A percentile compares a stretch with the other conserved stretches of the same genome.
These are phyloP conservation scores for Neopelma chrysocephalum DNA, from an alignment of 2,797 vertebrate genomes.

Conservation along the genomic window DNA sequence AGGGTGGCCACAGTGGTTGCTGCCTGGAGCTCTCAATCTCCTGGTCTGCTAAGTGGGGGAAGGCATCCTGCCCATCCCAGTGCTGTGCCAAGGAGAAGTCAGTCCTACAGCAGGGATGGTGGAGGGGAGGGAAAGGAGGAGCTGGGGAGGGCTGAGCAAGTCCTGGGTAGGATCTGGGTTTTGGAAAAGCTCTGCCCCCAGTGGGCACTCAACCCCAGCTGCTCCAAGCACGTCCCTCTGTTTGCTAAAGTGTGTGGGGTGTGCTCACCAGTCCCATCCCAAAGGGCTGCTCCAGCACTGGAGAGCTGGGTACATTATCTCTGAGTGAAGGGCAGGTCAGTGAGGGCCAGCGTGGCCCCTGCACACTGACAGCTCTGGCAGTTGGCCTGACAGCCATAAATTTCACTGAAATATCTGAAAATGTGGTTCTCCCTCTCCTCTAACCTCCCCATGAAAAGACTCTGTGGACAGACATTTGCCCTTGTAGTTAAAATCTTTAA, in stretches of 20 bases:
- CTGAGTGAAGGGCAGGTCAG: fast-evolving
- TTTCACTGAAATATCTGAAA: background rate
- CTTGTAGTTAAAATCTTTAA: slow-evolving; percentile 48
- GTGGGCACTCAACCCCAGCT: fast-evolving
- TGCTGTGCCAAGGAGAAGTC: background rate
- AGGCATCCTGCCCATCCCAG: fast-evolving
- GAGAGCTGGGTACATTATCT: background rate
- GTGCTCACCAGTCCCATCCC: background rate
- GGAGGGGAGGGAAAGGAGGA: background rate
- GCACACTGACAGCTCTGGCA: background rate
- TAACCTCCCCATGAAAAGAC: background rate
- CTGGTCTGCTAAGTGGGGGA: background rate
- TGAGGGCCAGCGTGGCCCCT: background rate
- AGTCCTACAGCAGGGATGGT: background rate
- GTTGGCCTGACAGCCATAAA: background rate
- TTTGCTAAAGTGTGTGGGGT: fast-evolving
- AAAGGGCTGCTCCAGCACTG: background rate
- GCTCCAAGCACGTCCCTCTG: background rate
- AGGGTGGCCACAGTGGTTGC: fast-evolving
- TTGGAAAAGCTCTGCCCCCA: background rate
- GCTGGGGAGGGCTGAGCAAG: background rate
- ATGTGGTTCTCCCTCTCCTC: background rate
- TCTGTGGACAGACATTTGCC: slow-evolving; percentile 3
- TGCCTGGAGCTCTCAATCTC: background rate
- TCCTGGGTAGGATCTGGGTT: background rate